phyloP scores from a whole-genome alignment of 2,113 vertebrate species.

The Girardinichthys multiradiatus region DNA sequence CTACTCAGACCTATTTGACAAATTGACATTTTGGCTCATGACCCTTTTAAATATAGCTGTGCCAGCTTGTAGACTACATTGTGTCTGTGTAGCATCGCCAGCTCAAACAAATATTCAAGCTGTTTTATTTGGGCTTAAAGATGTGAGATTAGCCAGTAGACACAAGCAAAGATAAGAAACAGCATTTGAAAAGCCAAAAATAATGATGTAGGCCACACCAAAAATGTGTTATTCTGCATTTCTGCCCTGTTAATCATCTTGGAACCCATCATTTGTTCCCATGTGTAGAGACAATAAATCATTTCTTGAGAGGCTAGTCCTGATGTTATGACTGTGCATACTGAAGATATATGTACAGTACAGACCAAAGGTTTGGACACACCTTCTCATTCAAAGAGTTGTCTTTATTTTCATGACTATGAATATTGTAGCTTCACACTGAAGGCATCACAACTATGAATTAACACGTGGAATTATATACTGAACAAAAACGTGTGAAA shows the following conservation, averaged over 20 bases:
- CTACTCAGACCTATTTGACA: not conserved
- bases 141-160: not conserved
- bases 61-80: not conserved
- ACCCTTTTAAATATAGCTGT: conserved; percentile 3
- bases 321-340: not conserved
- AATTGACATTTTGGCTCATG: not conserved
- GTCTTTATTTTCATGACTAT: too few relatives aligned
- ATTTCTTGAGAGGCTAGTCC: not conserved
- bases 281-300: not conserved
- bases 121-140: conserved; percentile 13
- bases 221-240: not conserved
- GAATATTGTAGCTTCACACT: too few relatives aligned
- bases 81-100: not conserved
- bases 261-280: not conserved
- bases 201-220: not conserved
- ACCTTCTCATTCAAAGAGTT: too few relatives aligned
- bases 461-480: too few relatives aligned
- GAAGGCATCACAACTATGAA: too few relatives aligned
- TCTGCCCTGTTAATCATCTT: conserved; percentile 2
- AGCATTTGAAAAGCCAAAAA: conserved; percentile 12
- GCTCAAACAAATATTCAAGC: not conserved
- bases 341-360: not conserved
- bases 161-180: not conserved
- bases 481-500: too few relatives aligned
- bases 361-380: too few relatives aligned